These are phyloP conservation scores for Caenorhabditis afra DNA, from an alignment of 2,888 invertebrate species.

Conservation along the genomic window DNA sequence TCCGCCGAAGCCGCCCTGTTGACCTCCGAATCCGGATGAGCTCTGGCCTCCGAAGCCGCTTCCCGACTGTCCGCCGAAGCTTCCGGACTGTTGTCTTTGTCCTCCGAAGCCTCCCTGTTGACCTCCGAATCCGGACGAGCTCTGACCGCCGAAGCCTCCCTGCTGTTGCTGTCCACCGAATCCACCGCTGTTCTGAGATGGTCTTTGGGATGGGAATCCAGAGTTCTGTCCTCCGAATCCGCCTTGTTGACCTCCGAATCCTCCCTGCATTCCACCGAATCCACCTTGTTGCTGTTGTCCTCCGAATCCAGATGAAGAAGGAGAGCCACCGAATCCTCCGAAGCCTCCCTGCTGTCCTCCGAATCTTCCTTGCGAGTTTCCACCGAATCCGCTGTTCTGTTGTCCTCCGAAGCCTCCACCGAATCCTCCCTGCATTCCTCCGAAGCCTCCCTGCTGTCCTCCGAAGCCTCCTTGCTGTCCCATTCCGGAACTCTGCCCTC, in stretches of 20 bases:
- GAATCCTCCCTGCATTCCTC: slow-evolving; percentile 21
- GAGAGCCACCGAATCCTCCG: slow-evolving; percentile 2
- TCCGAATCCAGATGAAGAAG: slow-evolving; percentile 27
- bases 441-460: slow-evolving; percentile 24
- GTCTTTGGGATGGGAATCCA: not conserved
- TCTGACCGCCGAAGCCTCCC: not conserved
- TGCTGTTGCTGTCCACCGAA: slow-evolving; percentile 1
- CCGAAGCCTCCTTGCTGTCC: slow-evolving; percentile 16
- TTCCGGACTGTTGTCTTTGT: no score
- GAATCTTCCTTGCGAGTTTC: slow-evolving; percentile 4
- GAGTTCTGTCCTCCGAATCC: slow-evolving; percentile 22
- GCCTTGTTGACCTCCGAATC: slow-evolving; percentile 9
- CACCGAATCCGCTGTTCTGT: slow-evolving; percentile 17
- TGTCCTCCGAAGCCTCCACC: slow-evolving; percentile 26
- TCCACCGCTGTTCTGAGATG: slow-evolving; percentile 11
- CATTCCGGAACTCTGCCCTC: not conserved
- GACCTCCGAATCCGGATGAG: slow-evolving; percentile 4
- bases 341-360: slow-evolving; percentile 6
- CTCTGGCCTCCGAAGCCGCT: not conserved
- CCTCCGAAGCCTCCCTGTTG: no score
- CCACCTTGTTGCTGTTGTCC: slow-evolving; percentile 18
- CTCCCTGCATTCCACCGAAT: slow-evolving; percentile 12
- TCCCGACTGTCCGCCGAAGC: slow-evolving; percentile 10
- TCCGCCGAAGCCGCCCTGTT: slow-evolving; percentile 5
- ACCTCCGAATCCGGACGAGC: not conserved